phyloP scores from a whole-genome alignment of 2,113 vertebrate genomes.

The Beaufortia kweichowensis region DNA sequence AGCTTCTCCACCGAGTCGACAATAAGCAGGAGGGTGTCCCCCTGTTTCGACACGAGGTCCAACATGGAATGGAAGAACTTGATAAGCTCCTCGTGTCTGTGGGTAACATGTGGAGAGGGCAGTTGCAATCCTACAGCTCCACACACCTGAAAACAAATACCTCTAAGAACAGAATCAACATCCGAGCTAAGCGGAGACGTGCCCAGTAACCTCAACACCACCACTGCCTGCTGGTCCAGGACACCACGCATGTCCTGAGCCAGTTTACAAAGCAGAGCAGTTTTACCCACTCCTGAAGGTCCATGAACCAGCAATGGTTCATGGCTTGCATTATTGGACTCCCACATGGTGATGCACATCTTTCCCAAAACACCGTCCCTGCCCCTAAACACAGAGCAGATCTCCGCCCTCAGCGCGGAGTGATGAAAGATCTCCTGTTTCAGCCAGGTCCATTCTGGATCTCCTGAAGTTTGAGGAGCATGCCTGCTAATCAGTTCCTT shows the following conservation, averaged over 20 bases:
- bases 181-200: slow-evolving; percentile 64
- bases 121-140: slow-evolving; percentile 67
- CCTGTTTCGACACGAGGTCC: slow-evolving; percentile 62
- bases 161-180: slow-evolving; percentile 67
- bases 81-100: slow-evolving; percentile 62
- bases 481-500: slow-evolving; percentile 64
- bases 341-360: slow-evolving; percentile 66
- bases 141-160: slow-evolving; percentile 76
- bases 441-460: slow-evolving; percentile 41
- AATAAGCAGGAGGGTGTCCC: slow-evolving; percentile 73
- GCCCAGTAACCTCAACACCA: slow-evolving; percentile 71
- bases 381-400: slow-evolving; percentile 65
- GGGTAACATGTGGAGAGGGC: slow-evolving; percentile 62
- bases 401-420: slow-evolving; percentile 53
- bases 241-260: slow-evolving; percentile 60
- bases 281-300: slow-evolving; percentile 76
- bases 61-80: slow-evolving; percentile 74
- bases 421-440: slow-evolving; percentile 72
- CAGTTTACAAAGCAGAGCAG: slow-evolving; percentile 73
- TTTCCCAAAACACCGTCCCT: slow-evolving; percentile 71
- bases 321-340: slow-evolving; percentile 59
- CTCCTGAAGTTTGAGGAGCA: background rate
- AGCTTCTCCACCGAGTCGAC: slow-evolving; percentile 77
- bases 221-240: slow-evolving; percentile 57
- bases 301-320: slow-evolving; percentile 72